Percentiles rank a stretch among this genome's conserved stretches.
Evolutionary conservation across 2,888 invertebrate genomes (phyloP).

Genomic region (Idaea dimidiata): DNA sequence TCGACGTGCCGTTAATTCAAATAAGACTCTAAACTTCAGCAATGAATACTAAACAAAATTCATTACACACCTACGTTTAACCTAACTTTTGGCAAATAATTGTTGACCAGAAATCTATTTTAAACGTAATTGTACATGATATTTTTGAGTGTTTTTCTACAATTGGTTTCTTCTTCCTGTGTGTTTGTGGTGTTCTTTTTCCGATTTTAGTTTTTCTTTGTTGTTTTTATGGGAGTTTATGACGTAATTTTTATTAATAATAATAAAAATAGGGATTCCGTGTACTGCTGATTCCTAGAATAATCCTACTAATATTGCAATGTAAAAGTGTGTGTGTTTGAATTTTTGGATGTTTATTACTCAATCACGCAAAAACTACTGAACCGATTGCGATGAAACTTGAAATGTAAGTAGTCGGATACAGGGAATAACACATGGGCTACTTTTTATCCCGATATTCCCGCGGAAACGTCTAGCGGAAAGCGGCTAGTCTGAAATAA

Average conservation of each 20-base stretch:
- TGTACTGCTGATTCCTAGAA: too few relatives aligned
- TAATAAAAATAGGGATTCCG: background rate
- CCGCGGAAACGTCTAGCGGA: too few relatives aligned
- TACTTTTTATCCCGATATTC: too few relatives aligned
- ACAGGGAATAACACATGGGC: too few relatives aligned
- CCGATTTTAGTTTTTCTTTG: background rate
- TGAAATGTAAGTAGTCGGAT: too few relatives aligned
- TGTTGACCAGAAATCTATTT: background rate
- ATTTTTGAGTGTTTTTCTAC: background rate
- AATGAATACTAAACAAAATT: constrained; percentile 6
- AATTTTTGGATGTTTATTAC: too few relatives aligned
- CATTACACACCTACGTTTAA: background rate
- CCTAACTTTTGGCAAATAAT: background rate
- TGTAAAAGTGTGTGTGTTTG: too few relatives aligned
- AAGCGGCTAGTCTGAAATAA: too few relatives aligned
- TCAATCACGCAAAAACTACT: too few relatives aligned
- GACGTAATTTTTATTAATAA: background rate
- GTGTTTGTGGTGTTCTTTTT: constrained; percentile 1
- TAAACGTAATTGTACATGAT: background rate
- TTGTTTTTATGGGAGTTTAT: constrained; percentile 2
- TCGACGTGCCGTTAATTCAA: constrained; percentile 5
- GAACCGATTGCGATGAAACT: too few relatives aligned
- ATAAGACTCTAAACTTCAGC: background rate
- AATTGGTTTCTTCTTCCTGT: background rate
- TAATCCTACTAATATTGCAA: too few relatives aligned